Conservation (phyloP, 2,113 vertebrate genomes). For the Hucho hucho region DNA sequence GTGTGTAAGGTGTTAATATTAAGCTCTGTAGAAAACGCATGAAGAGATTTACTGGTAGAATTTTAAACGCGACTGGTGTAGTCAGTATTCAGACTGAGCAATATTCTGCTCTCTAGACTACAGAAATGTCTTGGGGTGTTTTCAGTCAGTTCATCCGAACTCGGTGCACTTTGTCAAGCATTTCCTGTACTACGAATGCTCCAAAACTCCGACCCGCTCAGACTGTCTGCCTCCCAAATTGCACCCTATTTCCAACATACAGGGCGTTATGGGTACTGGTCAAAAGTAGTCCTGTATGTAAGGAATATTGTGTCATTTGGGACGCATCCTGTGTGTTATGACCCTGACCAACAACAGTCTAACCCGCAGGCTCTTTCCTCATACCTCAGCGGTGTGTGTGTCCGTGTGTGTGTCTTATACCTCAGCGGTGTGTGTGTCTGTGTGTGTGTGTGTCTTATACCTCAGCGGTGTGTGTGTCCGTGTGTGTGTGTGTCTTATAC, state of each 20-base stretch:
- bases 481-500: conserved; percentile 37
- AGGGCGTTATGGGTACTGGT: neutral
- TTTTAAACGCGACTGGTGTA: too few species aligned
- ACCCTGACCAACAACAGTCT: conserved; percentile 41
- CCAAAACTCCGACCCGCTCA: neutral
- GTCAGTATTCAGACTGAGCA: too few species aligned
- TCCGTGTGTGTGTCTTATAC: neutral
- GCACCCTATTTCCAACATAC: too few species aligned
- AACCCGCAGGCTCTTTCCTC: conserved; percentile 4
- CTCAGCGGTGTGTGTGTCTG: too few species aligned
- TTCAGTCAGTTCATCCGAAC: too few species aligned
- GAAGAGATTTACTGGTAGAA: too few species aligned
- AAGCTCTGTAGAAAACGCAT: too few species aligned
- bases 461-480: conserved; percentile 19
- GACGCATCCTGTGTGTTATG: neutral
- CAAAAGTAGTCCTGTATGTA: too few species aligned
- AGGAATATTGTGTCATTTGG: too few species aligned
- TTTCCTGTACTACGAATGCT: conserved; percentile 7
- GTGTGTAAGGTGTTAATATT: too few species aligned
- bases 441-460: conserved; percentile 1
- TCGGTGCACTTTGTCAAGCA: neutral
- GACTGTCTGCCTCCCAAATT: neutral
- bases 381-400: conserved; percentile 16
- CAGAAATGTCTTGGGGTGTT: too few species aligned
- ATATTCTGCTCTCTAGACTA: too few species aligned